phyloP scores from a whole-genome alignment of 2,888 invertebrate species.

The Cylloceria caligata region DNA sequence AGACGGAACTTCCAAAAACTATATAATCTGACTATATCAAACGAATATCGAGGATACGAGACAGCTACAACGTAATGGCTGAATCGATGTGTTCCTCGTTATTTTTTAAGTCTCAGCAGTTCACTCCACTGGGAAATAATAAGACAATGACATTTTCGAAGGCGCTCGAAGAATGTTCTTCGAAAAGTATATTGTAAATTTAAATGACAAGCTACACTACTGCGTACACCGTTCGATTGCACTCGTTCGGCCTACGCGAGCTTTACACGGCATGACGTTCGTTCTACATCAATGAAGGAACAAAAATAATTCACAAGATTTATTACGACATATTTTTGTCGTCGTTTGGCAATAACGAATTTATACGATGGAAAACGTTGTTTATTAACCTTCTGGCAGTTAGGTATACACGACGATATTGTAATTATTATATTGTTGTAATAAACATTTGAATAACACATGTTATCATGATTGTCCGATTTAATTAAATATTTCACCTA shows the following conservation, averaged over 20 bases:
- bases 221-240: constrained; percentile 49
- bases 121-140: constrained; percentile 22
- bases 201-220: constrained; percentile 25
- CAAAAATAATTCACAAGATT: constrained; percentile 23
- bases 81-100: constrained; percentile 26
- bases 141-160: constrained; percentile 2
- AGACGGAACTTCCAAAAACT: constrained; percentile 22
- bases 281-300: constrained; percentile 23
- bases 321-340: constrained; percentile 37
- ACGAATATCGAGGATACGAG: constrained; percentile 24
- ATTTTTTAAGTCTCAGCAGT: constrained; percentile 53
- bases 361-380: constrained; percentile 63
- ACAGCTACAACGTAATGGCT: neutral
- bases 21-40: constrained; percentile 42
- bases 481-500: neutral
- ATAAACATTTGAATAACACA: constrained; percentile 71
- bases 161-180: constrained; percentile 25
- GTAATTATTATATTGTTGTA: constrained; percentile 71
- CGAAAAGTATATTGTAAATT: constrained; percentile 1
- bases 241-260: constrained; percentile 58
- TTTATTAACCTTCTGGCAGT: constrained; percentile 55
- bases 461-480: constrained; percentile 12
- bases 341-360: constrained; percentile 62
- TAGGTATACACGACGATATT: constrained; percentile 62
- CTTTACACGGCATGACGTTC: constrained; percentile 50